Conservation (phyloP, 2,888 invertebrate genomes). For the Rhamnusium bicolor region DNA sequence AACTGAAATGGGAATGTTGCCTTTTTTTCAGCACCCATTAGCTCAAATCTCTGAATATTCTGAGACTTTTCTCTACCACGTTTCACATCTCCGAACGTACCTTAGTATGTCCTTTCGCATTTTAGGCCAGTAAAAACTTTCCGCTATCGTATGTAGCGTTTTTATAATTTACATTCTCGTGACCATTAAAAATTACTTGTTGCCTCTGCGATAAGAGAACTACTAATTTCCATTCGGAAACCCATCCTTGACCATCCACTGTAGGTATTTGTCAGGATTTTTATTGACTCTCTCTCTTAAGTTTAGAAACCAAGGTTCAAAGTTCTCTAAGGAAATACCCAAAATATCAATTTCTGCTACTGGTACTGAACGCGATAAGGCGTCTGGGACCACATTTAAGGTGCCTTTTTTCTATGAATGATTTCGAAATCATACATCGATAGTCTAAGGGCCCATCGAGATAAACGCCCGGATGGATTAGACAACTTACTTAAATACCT, state of each 20-base stretch:
- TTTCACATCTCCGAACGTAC: background rate
- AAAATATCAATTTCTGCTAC: slow-evolving; percentile 3
- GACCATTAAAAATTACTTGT: too few relatives aligned
- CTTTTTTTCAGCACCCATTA: background rate
- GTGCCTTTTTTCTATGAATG: slow-evolving; percentile 39
- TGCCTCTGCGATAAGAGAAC: too few relatives aligned
- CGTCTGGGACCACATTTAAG: slow-evolving; percentile 34
- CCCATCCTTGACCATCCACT: too few relatives aligned
- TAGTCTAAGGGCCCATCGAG: slow-evolving; percentile 4
- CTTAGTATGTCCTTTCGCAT: background rate
- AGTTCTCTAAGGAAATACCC: slow-evolving; percentile 10
- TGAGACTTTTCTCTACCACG: background rate
- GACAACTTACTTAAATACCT: background rate
- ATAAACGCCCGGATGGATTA: background rate
- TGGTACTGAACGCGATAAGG: slow-evolving; percentile 21
- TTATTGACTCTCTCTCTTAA: slow-evolving; percentile 31
- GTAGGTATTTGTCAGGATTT: background rate
- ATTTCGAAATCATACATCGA: slow-evolving; percentile 40
- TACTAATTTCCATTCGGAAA: too few relatives aligned
- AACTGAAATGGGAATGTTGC: background rate
- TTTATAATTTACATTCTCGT: background rate
- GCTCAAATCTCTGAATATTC: background rate
- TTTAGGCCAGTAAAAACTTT: background rate
- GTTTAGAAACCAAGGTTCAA: slow-evolving; percentile 28
- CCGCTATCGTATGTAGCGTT: background rate